Base-by-base conservation (phyloP, 2,113 vertebrate species). In the Geothlypis trichas region DNA sequence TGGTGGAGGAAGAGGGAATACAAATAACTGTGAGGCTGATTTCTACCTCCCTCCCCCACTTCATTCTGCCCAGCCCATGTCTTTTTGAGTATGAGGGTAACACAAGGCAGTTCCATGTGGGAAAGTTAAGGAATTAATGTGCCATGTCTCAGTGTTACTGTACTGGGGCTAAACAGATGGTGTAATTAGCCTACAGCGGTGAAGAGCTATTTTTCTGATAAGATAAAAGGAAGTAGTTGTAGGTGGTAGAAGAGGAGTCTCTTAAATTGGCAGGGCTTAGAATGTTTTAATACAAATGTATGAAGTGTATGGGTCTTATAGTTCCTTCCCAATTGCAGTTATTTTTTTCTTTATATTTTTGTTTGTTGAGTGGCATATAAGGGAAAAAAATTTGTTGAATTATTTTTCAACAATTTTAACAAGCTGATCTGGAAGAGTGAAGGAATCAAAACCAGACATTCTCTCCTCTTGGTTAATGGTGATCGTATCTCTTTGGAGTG, bases 161-260 rank as follows among this genome's bases (percentile, higher is more conserved):
- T 81, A 75, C 91, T 96, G 92, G 97, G 93, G 87, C 95, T 97
- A 97, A 98, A 97, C 98, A 98, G 98, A 98, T 98, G 98, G 98
- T 96, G 88, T 95, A 97, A 98, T 98, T 98, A 98, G 97, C 97
- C 96, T 93, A 83, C 96, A 96, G 92, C 75, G n/a, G 97, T 92
- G 94, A 97, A 97, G 94, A 95, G 88, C 96, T 95, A 49, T 90
- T 97, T 97, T 96, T 95, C 92, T 95, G 89, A 96, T 97, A 97
- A 96, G 94, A 97, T 98, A 95, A 98, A 97, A 97, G 97, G 97
- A 96, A 95, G 93, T 96, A 95, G 46, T 97, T 89, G 97, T 97
- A 95, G 97, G 97, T 96, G 96, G 97, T 94, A 42, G 90, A 94
- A 95, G 86, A 95, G 95, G 71, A 94, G 68, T 55, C 80, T 96